Conservation (phyloP, 2,888 invertebrate species). For the Rhyacophila evoluta region DNA sequence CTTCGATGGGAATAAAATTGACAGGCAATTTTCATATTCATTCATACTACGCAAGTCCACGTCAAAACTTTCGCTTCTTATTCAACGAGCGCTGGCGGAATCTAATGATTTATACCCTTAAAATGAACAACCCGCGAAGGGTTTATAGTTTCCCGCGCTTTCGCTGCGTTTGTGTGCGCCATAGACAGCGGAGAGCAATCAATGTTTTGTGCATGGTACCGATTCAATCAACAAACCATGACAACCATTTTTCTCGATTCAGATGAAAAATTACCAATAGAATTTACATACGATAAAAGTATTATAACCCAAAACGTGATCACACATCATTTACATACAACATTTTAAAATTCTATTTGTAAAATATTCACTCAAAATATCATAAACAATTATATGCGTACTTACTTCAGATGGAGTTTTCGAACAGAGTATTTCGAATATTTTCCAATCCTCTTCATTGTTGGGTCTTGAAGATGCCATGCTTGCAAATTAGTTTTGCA, state of each 20-base stretch:
- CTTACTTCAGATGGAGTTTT: conserved; percentile 71
- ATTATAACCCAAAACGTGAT: too few relatives aligned
- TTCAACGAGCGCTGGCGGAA: neutral
- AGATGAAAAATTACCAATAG: neutral
- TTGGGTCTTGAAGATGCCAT: conserved; percentile 60
- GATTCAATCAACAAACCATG: conserved; percentile 40
- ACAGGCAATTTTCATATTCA: neutral
- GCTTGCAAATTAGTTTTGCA: neutral
- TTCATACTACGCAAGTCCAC: conserved; percentile 22
- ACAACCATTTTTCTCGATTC: conserved; percentile 38
- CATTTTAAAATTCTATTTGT: neutral
- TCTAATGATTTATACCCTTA: conserved; percentile 12
- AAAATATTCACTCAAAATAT: conserved; percentile 7
- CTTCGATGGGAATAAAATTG: conserved; percentile 27
- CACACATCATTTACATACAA: too few relatives aligned
- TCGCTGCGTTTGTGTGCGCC: neutral
- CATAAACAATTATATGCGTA: conserved; percentile 43
- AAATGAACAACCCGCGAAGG: neutral
- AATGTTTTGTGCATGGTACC: conserved; percentile 54
- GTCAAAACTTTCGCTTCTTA: neutral
- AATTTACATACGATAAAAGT: too few relatives aligned
- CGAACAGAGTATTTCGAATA: conserved; percentile 77
- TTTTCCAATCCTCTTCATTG: conserved; percentile 79
- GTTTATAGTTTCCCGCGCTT: conserved; percentile 35
- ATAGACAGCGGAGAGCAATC: conserved; percentile 38